Conservation (phyloP, 2,797 vertebrate species). For the Mormyrus hasselquistii region DNA sequence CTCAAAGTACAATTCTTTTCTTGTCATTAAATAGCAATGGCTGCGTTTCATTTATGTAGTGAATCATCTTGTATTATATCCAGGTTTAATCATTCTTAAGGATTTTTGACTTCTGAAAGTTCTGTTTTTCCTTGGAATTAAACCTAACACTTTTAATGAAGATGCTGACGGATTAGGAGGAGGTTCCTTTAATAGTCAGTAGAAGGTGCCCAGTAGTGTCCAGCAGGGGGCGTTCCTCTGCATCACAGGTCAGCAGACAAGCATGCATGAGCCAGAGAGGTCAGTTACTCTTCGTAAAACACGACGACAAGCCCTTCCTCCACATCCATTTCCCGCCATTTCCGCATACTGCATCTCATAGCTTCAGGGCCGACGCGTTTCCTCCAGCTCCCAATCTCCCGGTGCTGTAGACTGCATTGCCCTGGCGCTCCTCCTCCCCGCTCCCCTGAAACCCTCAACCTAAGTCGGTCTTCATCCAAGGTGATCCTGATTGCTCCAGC, state of each 20-base stretch:
- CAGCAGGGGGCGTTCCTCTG: conserved; percentile 4
- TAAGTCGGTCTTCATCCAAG: neutral
- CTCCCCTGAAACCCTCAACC: neutral
- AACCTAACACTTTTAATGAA: conserved; percentile 11
- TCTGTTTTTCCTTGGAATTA: conserved; percentile 5
- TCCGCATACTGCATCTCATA: neutral
- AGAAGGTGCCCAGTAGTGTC: neutral
- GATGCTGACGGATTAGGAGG: conserved; percentile 4
- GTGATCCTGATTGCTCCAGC: neutral
- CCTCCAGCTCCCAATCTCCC: neutral
- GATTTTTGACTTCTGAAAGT: conserved; percentile 5
- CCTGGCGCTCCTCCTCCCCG: neutral
- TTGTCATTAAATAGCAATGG: neutral
- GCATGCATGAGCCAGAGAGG: conserved; percentile 13
- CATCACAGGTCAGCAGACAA: conserved; percentile 13
- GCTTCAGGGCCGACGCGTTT: neutral
- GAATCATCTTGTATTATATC: neutral
- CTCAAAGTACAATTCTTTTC: neutral
- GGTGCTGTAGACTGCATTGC: neutral
- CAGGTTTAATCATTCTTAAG: neutral
- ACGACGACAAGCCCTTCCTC: conserved; percentile 4
- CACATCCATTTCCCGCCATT: conserved; percentile 15
- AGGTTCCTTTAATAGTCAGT: conserved; percentile 11
- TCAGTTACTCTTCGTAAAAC: neutral
- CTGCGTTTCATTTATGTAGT: neutral